A percentile compares a stretch with the other conserved stretches of the same genome.
These are phyloP conservation scores for Leptopilina drosophilae DNA, from an alignment of 2,888 invertebrate genomes.

Conservation along the genomic window DNA sequence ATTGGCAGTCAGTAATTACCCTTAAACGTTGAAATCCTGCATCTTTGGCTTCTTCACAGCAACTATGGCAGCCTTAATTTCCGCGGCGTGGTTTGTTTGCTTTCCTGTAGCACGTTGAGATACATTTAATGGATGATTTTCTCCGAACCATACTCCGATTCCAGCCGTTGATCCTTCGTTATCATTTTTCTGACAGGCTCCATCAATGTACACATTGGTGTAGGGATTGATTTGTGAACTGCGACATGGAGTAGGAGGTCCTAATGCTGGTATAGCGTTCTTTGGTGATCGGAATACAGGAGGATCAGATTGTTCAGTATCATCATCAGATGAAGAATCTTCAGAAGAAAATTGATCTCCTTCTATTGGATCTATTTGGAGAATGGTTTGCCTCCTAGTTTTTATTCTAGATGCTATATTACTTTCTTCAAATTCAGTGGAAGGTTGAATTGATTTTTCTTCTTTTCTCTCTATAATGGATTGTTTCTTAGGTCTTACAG, in stretches of 20 bases:
- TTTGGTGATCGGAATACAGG: neutral
- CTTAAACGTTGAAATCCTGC: constrained; percentile 52
- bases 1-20: neutral
- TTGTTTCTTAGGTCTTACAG: neutral
- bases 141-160: too few species aligned
- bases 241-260: neutral
- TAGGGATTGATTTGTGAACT: constrained; percentile 73
- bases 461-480: neutral
- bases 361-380: too few species aligned
- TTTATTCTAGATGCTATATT: neutral
- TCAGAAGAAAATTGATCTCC: neutral
- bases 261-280: neutral
- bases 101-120: too few species aligned
- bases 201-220: constrained; percentile 88
- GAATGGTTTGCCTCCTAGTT: neutral
- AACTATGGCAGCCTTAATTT: constrained; percentile 90
- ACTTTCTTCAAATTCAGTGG: neutral
- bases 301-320: neutral
- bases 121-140: too few species aligned
- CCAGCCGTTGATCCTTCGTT: too few species aligned
- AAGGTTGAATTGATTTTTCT: neutral
- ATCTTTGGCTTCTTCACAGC: constrained; percentile 85
- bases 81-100: constrained; percentile 95
- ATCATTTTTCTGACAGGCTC: too few species aligned
- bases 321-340: neutral